phyloP scores from a whole-genome alignment of 2,888 invertebrate species.

The Machimus atricapillus region DNA sequence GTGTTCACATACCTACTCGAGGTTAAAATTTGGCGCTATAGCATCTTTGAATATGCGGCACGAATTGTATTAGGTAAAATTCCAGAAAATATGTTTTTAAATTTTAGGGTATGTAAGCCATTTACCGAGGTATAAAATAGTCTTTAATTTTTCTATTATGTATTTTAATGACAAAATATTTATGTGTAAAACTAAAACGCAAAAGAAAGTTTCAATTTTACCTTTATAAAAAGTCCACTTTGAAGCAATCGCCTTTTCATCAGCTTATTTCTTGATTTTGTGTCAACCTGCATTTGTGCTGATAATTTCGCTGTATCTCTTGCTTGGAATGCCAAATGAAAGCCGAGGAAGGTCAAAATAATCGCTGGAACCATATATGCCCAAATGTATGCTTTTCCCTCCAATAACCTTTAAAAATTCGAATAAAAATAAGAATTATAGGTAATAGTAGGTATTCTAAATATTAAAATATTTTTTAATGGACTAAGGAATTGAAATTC shows the following conservation, averaged over 20 bases:
- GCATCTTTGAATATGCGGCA: too few relatives aligned
- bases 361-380: conserved; percentile 61
- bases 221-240: conserved; percentile 68
- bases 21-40: neutral
- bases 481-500: too few relatives aligned
- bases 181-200: too few relatives aligned
- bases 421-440: neutral
- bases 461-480: neutral
- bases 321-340: conserved; percentile 63
- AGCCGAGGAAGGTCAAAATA: conserved; percentile 62
- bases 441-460: neutral
- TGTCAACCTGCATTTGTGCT: conserved; percentile 68
- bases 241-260: conserved; percentile 67
- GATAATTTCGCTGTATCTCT: conserved; percentile 68
- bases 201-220: conserved; percentile 54
- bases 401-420: conserved; percentile 49
- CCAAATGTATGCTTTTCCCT: conserved; percentile 52
- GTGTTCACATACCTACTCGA: too few relatives aligned
- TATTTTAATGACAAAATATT: too few relatives aligned
- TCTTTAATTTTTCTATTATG: too few relatives aligned
- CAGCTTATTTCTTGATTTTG: conserved; percentile 68
- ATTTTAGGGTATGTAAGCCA: too few relatives aligned
- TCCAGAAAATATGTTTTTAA: too few relatives aligned
- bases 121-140: too few relatives aligned
- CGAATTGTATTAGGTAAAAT: too few relatives aligned